A percentile compares a stretch with the other conserved stretches of the same genome.
phyloP scores from a whole-genome alignment of 2,888 invertebrate genomes.

The Pyrocoelia pectoralis region DNA sequence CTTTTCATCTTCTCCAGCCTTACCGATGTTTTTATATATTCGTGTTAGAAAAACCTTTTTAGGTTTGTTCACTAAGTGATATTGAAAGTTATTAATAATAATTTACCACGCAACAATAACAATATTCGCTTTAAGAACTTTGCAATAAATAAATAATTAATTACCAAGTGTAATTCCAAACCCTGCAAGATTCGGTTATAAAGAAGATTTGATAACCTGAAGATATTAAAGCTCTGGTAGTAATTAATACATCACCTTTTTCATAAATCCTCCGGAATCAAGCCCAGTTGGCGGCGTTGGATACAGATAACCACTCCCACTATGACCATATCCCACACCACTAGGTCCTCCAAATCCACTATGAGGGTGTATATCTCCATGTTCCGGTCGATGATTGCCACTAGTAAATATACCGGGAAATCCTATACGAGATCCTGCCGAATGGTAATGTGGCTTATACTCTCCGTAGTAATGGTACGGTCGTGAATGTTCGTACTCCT shows the following conservation, averaged over 20 bases:
- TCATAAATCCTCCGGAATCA: not conserved
- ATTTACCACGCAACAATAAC: no score
- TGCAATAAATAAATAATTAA: no score
- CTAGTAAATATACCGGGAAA: conserved; percentile 14
- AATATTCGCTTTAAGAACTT: no score
- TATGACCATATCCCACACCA: conserved; percentile 15
- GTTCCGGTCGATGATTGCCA: conserved; percentile 14
- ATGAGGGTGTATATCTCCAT: conserved; percentile 21
- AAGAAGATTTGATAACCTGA: no score
- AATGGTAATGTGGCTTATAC: not conserved
- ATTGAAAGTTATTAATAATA: no score
- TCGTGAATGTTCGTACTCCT: not conserved
- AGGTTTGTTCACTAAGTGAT: no score
- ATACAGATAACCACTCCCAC: conserved; percentile 35
- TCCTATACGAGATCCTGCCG: conserved; percentile 8
- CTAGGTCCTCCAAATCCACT: conserved; percentile 13
- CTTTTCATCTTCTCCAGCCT: no score
- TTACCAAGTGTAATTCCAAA: no score
- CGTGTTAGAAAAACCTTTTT: no score
- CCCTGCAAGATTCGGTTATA: no score
- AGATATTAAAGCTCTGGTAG: no score
- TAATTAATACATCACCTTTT: conserved; percentile 1
- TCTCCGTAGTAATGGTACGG: not conserved
- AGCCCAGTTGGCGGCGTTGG: not conserved
- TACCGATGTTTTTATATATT: no score